A percentile compares a stretch with the other conserved stretches of the same genome.
phyloP scores from a whole-genome alignment of 2,888 invertebrate genomes.

The Cepaea hortensis region DNA sequence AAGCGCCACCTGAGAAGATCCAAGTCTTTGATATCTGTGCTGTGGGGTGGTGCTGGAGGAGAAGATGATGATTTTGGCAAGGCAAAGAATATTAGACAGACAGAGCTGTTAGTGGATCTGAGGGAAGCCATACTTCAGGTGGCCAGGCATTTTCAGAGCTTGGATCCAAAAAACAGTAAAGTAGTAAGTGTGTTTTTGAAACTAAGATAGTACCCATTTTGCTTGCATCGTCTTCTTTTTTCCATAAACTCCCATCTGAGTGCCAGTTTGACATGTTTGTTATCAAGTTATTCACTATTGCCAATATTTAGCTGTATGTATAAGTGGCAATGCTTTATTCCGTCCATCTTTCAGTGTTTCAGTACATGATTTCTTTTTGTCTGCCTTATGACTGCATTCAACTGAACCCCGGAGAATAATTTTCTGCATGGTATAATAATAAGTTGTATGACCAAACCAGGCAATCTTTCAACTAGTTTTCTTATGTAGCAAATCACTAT shows the following conservation, averaged over 20 bases:
- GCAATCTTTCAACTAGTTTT: too few species aligned
- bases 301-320: too few species aligned
- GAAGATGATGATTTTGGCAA: slow-evolving; percentile 83
- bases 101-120: slow-evolving; percentile 97
- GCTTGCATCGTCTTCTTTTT: neutral
- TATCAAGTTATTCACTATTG: too few species aligned
- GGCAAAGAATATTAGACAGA: slow-evolving; percentile 97
- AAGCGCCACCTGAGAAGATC: slow-evolving; percentile 92
- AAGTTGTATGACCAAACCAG: too few species aligned
- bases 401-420: too few species aligned
- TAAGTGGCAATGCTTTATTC: too few species aligned
- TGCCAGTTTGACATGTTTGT: too few species aligned
- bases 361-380: too few species aligned
- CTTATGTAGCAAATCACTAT: too few species aligned
- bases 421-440: too few species aligned
- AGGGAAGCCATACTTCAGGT: slow-evolving; percentile 95
- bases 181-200: slow-evolving; percentile 63
- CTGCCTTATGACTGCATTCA: too few species aligned
- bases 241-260: neutral
- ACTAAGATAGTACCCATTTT: neutral
- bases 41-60: slow-evolving; percentile 79
- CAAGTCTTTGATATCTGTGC: slow-evolving; percentile 91
- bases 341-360: too few species aligned
- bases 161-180: slow-evolving; percentile 87
- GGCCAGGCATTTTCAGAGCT: slow-evolving; percentile 94